Conservation (phyloP, 2,888 invertebrate species). For the Uropetala carovei region DNA sequence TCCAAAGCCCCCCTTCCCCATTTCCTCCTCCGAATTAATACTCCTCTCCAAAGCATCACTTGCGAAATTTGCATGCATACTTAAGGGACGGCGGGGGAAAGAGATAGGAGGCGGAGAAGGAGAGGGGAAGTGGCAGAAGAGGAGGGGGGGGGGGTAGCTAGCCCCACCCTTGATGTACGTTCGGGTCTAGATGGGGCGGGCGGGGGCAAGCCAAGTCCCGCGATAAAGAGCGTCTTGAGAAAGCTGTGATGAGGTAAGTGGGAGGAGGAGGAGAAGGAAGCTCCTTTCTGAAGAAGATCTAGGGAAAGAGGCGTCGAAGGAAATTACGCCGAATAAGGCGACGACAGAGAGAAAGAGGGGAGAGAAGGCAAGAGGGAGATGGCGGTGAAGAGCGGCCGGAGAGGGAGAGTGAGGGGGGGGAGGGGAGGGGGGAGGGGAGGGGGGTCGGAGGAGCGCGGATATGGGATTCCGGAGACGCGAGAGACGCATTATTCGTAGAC, state of each 20-base stretch:
- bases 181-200: no score
- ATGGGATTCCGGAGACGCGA: slow-evolving; percentile 14
- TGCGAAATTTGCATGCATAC: slow-evolving; percentile 47
- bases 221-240: no score
- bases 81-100: background rate
- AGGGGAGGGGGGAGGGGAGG: background rate
- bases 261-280: background rate
- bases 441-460: background rate
- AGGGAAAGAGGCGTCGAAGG: background rate
- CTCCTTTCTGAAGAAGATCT: background rate
- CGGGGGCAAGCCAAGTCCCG: no score
- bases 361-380: background rate
- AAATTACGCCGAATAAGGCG: slow-evolving; percentile 1
- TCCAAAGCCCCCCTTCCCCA: background rate
- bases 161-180: no score
- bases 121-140: background rate
- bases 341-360: background rate
- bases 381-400: background rate
- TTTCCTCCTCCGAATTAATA: slow-evolving; percentile 31
- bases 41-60: slow-evolving; percentile 29
- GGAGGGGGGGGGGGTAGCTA: no score
- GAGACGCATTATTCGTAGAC: slow-evolving; percentile 29
- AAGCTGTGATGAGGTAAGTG: background rate
- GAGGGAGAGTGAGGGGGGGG: background rate
- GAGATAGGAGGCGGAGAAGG: background rate